A percentile compares a stretch with the other conserved stretches of the same genome.
Evolutionary conservation across 2,888 invertebrate genomes (phyloP).

Genomic region (Catocala nupta): DNA sequence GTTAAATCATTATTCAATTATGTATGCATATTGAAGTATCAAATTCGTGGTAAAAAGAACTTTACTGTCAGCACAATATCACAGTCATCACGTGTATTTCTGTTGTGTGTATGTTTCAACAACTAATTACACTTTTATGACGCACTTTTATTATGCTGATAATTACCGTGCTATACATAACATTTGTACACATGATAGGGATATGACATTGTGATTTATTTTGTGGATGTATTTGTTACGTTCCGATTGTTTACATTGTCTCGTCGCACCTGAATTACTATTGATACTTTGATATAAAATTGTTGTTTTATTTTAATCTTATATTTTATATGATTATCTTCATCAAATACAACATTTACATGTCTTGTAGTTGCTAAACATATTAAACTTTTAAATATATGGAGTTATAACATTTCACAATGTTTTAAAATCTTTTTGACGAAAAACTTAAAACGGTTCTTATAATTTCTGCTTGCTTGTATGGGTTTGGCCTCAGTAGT

Average conservation of each 20-base stretch:
- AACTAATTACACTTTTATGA: constrained; percentile 9
- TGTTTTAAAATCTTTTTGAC: too few species aligned
- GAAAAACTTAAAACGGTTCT: too few species aligned
- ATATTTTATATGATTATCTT: neutral
- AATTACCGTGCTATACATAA: constrained; percentile 15
- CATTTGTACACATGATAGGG: constrained; percentile 12
- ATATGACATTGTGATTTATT: constrained; percentile 4
- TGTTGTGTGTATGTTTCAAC: neutral
- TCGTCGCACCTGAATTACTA: neutral
- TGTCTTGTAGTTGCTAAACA: too few species aligned
- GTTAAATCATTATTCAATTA: too few species aligned
- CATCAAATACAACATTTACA: neutral
- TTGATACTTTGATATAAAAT: neutral
- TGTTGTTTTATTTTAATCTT: neutral
- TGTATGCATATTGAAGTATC: neutral
- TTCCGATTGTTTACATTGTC: neutral
- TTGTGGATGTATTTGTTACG: constrained; percentile 1
- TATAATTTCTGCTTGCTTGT: neutral
- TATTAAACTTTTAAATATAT: too few species aligned
- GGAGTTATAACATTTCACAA: too few species aligned
- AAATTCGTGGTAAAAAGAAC: neutral
- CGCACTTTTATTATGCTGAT: constrained; percentile 12
- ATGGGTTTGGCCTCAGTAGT: neutral
- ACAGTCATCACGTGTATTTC: neutral
- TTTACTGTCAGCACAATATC: neutral